These are phyloP conservation scores for Melinopterus prodromus DNA, from an alignment of 2,888 invertebrate species.

Conservation along the genomic window DNA sequence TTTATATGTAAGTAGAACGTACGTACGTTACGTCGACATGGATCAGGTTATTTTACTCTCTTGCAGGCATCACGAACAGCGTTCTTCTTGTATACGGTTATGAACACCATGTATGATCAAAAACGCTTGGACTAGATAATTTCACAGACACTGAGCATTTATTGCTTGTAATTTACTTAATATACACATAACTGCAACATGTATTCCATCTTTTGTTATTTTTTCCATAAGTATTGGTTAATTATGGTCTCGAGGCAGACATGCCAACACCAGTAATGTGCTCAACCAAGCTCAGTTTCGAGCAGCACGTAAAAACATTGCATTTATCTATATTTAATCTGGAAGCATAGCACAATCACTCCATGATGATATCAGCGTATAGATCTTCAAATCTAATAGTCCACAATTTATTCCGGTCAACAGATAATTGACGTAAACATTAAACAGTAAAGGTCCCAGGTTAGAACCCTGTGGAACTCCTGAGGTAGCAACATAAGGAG, in stretches of 20 bases:
- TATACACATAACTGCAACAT: background rate
- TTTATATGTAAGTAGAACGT: background rate
- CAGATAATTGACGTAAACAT: no score
- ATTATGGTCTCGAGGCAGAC: background rate
- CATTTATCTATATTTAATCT: background rate
- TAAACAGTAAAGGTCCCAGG: no score
- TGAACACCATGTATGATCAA: background rate
- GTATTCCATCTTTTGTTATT: no score
- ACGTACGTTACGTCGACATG: background rate
- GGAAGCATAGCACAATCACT: background rate
- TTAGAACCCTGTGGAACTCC: no score
- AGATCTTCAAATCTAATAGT: no score
- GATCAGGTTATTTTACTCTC: background rate
- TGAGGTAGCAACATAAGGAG: no score
- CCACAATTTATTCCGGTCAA: no score
- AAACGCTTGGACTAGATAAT: background rate
- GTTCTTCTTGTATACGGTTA: background rate
- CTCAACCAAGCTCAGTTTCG: background rate
- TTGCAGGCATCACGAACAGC: background rate
- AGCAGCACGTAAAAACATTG: background rate
- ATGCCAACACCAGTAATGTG: background rate
- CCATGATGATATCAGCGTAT: no score
- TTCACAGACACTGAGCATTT: background rate
- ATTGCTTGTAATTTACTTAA: background rate
- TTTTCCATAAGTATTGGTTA: no score